phyloP scores from a whole-genome alignment of 2,797 vertebrate genomes.

The Peromyscus attwateri region DNA sequence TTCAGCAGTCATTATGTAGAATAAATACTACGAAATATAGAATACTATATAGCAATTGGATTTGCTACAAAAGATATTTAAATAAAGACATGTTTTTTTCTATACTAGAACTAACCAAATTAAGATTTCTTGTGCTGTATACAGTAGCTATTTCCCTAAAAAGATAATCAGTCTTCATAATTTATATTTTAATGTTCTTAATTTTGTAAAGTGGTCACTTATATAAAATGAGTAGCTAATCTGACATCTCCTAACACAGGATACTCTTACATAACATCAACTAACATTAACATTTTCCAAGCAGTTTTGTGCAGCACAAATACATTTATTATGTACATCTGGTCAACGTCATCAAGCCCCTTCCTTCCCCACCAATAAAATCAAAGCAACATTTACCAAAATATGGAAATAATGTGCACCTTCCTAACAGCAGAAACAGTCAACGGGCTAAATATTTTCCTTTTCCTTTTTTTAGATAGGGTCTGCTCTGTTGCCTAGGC shows the following conservation, averaged over 20 bases:
- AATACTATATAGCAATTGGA: constrained; percentile 66
- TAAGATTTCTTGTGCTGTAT: constrained; percentile 71
- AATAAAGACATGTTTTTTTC: constrained; percentile 72
- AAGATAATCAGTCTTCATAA: constrained; percentile 74
- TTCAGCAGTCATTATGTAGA: constrained; percentile 71
- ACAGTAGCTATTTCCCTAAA: constrained; percentile 74
- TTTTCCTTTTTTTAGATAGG: background rate
- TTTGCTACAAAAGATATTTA: constrained; percentile 75
- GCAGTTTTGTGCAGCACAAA: constrained; percentile 66
- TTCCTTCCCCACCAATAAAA: constrained; percentile 1
- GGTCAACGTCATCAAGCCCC: constrained; percentile 28
- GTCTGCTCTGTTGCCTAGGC: background rate
- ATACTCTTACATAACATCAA: constrained; percentile 41
- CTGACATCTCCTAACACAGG: constrained; percentile 64
- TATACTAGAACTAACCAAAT: constrained; percentile 68
- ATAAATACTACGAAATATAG: constrained; percentile 81
- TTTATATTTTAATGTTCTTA: constrained; percentile 76
- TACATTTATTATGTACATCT: constrained; percentile 68
- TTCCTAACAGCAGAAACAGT: constrained; percentile 69
- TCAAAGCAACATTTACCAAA: constrained; percentile 67
- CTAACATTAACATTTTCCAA: constrained; percentile 71
- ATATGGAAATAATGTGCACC: constrained; percentile 73
- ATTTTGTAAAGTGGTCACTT: constrained; percentile 71
- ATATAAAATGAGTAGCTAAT: constrained; percentile 69
- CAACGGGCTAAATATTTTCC: constrained; percentile 63